A percentile compares a stretch with the other conserved stretches of the same genome.
phyloP scores from a whole-genome alignment of 2,797 vertebrate genomes.

The Hippopotamyrus pictus region DNA sequence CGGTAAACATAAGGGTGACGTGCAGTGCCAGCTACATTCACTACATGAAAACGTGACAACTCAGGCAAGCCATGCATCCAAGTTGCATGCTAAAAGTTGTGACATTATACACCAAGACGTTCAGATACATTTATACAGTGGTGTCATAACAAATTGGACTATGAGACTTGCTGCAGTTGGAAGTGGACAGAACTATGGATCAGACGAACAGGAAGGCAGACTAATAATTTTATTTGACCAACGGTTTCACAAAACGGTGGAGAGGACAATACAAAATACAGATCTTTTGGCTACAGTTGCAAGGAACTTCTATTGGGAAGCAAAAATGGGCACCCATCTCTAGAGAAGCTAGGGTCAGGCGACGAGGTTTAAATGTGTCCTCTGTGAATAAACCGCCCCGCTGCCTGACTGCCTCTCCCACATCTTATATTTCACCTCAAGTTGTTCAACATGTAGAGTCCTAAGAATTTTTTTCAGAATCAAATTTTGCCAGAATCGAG shows the following conservation, averaged over 20 bases:
- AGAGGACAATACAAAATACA: not conserved
- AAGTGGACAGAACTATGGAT: not conserved
- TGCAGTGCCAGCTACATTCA: not conserved
- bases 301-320: not conserved
- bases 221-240: not conserved
- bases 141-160: not conserved
- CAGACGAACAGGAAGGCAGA: not conserved
- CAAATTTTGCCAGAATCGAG: not conserved
- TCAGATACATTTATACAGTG: not conserved
- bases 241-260: not conserved
- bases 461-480: not conserved
- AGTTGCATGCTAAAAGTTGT: not conserved
- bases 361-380: not conserved
- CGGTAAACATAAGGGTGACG: not conserved
- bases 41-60: not conserved
- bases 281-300: not conserved
- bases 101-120: not conserved
- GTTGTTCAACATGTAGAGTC: not conserved
- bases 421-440: not conserved
- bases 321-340: not conserved
- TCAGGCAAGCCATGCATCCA: not conserved
- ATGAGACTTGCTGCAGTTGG: not conserved
- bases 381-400: not conserved
- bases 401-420: not conserved
- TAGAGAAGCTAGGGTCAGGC: not conserved